Evolutionary conservation across 2,113 vertebrate species (phyloP).

Genomic region (Alethe castanea): DNA sequence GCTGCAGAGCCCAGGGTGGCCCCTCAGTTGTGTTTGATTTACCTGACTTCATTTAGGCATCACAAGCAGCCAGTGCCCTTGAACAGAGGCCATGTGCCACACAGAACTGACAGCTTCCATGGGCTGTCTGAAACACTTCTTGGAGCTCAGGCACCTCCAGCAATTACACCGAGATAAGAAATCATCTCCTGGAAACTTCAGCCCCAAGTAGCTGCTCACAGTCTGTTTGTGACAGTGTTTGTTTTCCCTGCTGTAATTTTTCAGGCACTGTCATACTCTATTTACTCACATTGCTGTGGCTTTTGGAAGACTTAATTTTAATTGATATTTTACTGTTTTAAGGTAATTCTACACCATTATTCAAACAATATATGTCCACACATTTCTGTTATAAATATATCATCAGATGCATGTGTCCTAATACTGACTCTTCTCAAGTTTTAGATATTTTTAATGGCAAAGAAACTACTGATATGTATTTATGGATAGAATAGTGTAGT

Average conservation of each 20-base stretch:
- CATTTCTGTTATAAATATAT: background rate
- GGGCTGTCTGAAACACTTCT: background rate
- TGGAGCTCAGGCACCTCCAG: background rate
- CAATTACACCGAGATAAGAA: background rate
- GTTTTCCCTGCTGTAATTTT: constrained; percentile 29
- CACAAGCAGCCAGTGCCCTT: background rate
- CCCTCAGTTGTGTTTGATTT: background rate
- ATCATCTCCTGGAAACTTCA: constrained; percentile 43
- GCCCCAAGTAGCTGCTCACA: background rate
- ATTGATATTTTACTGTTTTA: background rate
- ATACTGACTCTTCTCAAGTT: background rate
- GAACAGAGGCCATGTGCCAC: background rate
- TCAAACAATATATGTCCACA: background rate
- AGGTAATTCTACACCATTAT: background rate
- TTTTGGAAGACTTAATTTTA: background rate
- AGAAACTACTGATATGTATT: background rate
- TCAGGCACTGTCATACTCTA: constrained; percentile 27
- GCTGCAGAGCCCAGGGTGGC: background rate
- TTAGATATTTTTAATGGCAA: background rate
- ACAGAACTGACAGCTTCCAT: background rate
- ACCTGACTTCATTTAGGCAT: background rate
- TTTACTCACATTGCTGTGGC: background rate
- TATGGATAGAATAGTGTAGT: background rate
- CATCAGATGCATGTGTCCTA: background rate
- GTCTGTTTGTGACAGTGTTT: constrained; percentile 4